Conservation (phyloP, 2,888 invertebrate species). For the Lepidochrysops patricia region DNA sequence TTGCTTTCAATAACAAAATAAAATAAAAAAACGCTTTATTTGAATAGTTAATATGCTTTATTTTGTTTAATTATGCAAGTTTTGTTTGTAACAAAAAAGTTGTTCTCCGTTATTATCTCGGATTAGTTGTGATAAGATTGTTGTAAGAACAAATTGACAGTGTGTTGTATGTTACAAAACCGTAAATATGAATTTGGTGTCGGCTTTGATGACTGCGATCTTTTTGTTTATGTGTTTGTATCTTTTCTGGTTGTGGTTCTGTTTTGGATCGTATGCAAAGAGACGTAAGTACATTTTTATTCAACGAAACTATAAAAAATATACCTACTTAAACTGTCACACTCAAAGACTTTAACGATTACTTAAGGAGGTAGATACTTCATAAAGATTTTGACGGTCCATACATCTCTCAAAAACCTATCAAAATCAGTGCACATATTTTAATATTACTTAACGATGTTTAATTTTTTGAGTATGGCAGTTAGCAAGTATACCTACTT, state of each 20-base stretch:
- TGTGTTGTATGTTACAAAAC: neutral
- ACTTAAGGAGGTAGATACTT: too few species aligned
- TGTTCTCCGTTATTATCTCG: neutral
- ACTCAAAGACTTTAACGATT: too few species aligned
- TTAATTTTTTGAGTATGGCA: too few species aligned
- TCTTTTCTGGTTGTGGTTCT: slow-evolving; percentile 64
- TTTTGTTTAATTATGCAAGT: neutral
- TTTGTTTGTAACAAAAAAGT: slow-evolving; percentile 8
- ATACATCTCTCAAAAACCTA: too few species aligned
- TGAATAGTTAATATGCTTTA: neutral
- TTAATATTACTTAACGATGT: too few species aligned
- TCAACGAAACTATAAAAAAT: too few species aligned
- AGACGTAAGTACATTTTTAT: slow-evolving; percentile 38
- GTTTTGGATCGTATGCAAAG: slow-evolving; percentile 46
- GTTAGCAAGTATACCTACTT: too few species aligned
- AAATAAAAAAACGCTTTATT: neutral
- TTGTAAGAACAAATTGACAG: neutral
- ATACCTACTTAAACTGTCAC: too few species aligned
- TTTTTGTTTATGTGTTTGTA: slow-evolving; percentile 48
- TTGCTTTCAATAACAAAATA: neutral
- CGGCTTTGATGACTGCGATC: slow-evolving; percentile 33
- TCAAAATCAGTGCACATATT: too few species aligned
- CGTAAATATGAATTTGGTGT: slow-evolving; percentile 42
- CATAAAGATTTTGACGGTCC: too few species aligned
- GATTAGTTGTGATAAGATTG: neutral